Evolutionary conservation across 92 coral and sea anemone genomes (phyloP), one percentile per base, ranked within the genome.

Genomic region (Isaurus tuberculatus): DNA sequence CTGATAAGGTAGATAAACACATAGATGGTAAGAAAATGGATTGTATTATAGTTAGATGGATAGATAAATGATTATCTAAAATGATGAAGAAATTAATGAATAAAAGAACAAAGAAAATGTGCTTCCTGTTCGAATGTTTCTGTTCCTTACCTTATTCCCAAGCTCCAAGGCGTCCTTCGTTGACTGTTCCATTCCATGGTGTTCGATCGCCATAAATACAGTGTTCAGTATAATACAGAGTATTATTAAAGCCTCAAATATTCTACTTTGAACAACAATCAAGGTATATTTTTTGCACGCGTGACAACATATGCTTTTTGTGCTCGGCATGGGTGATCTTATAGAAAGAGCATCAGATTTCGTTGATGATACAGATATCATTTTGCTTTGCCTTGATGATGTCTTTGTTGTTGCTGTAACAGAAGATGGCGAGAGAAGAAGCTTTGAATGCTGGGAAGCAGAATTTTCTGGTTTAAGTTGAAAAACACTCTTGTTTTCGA

Each of bases 211-310:
- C 98, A 95, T 95, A 58, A 91, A 92, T 29, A 94, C 65, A 2
- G 98, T 95, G 72, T 95, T 95, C 43, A 94, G 77, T 28, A 95
- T 67, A 65, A 95, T 95, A 79, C 96, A 94, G 65, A 88, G 65
- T 30, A 91, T 92, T 22, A 95, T 94, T 75, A 89, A 87, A 27
- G 70, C 89, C 42, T 95, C 98, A 37, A 95, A 90, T 64, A 66
- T 30, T 80, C 89, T 86, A 43, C 94, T 87, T 22, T 79, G 77
- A 53, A 91, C 95, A 27, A 90, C 43, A 48, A 77, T 71, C 53
- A 64, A 37, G 2, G 85, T 79, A 16, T 73, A 30, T 32, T 88
- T 57, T 49, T 92, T 90, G 29, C 91, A 79, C 1, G 60, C 73
- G 70, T 74, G 48, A 83, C 90, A 87, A 11, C 64, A 28, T 2